These are phyloP conservation scores for Mythimna ferrago DNA, from an alignment of 2,888 invertebrate species.

Conservation along the genomic window DNA sequence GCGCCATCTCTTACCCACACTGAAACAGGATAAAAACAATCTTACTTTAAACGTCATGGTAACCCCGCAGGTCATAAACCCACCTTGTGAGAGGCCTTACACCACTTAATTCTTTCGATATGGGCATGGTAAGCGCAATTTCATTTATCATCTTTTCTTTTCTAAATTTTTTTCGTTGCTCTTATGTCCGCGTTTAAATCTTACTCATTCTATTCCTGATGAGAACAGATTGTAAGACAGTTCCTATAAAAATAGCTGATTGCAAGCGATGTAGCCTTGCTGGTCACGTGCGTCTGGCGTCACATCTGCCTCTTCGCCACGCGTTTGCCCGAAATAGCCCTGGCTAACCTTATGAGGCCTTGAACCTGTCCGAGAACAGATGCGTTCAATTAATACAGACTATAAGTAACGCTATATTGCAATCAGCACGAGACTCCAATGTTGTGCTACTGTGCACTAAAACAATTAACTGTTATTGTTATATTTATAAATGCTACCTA, in stretches of 20 bases:
- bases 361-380: constrained; percentile 54
- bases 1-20: no score
- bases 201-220: constrained; percentile 1
- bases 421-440: constrained; percentile 35
- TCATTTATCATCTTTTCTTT: neutral
- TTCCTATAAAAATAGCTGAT: constrained; percentile 53
- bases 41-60: no score
- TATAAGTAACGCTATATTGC: constrained; percentile 39
- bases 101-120: neutral
- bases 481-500: constrained; percentile 14
- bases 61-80: no score
- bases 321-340: constrained; percentile 59
- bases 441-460: constrained; percentile 14
- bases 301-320: constrained; percentile 51
- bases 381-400: constrained; percentile 53
- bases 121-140: neutral
- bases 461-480: constrained; percentile 31
- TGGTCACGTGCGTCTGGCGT: constrained; percentile 41
- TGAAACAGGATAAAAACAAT: no score
- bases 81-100: no score
- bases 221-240: constrained; percentile 11
- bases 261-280: constrained; percentile 50
- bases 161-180: neutral
- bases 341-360: constrained; percentile 62
- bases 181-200: neutral